Base-by-base conservation (phyloP, 2,888 invertebrate species). In the Parnassius glacialis region DNA sequence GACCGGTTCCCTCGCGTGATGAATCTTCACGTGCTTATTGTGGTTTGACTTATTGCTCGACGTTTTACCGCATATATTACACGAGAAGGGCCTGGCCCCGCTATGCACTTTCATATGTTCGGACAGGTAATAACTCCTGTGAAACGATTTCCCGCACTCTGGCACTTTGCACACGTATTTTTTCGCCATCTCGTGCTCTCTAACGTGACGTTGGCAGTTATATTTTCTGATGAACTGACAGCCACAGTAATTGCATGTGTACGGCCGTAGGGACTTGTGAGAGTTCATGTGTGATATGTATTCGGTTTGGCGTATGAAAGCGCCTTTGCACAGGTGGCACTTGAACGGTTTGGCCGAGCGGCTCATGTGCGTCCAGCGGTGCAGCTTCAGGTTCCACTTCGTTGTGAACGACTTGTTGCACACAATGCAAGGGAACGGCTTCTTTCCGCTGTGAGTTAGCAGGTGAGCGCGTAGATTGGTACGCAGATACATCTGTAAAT, bases 11-110 rank as follows among this genome's bases (percentile, higher is more conserved):
- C 97, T 91, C 58, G 97, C 96, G 87, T 97, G 97, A 84, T 97
- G 97, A 73, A 97, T 97, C 87, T 95, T 95, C 64, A 97, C 93
- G 83, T 97, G 97, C 83, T 97, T 97, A 76, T 97, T 97, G 77
- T 97, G 97, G 88, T 97, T 97, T 52, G 96, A 96, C 86, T 97
- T 97, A 61, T 97, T 97, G 71, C 96, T 95, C 55, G 96, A 96
- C 10, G 96, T 95, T 87, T 97, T 97, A 43, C 97, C 97, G 83
- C 97, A 97, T 64, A 97, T 96, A 74, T 95, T 96, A 86, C 97
- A 97, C 0, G 95, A 93, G 85, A 95, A 97, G 44, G 97, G 97
- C 59, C 95, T 84, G 47, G 92, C 94, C 0, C 97, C 97, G 62
- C 95, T 96, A 79, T 97, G 97, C 58, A 96, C 95, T 70, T 96